Conservation (phyloP, 2,113 vertebrate species). For the Dicerorhinus sumatrensis region DNA sequence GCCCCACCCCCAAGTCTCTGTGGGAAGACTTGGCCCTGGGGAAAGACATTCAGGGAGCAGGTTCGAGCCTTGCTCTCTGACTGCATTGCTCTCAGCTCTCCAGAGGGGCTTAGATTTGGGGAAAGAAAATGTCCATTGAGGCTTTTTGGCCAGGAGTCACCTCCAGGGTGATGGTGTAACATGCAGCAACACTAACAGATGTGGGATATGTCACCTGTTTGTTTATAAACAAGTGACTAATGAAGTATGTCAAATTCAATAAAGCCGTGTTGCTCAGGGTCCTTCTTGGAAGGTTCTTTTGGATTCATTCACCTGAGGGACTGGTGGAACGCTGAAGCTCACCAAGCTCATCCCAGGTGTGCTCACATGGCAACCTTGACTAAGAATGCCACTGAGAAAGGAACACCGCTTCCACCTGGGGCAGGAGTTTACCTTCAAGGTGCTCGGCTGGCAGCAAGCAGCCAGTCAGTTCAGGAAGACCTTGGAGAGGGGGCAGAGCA, state of each 20-base stretch:
- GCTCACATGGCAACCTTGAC: neutral
- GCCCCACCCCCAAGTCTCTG: neutral
- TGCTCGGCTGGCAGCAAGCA: too few relatives aligned
- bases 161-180: accelerated
- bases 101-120: neutral
- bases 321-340: accelerated
- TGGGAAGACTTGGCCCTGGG: neutral
- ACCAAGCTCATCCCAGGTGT: accelerated
- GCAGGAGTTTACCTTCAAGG: neutral
- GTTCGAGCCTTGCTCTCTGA: neutral
- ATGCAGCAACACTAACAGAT: accelerated
- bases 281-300: neutral
- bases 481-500: neutral
- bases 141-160: neutral
- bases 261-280: neutral
- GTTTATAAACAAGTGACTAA: neutral
- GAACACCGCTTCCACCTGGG: neutral
- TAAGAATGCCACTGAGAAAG: neutral
- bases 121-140: accelerated
- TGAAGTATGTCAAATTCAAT: neutral
- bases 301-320: accelerated
- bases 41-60: too few relatives aligned
- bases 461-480: neutral
- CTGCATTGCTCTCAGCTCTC: accelerated
- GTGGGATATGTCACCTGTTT: neutral